Base-by-base conservation (phyloP, 1,140 invertebrate species). In the Tenebrio molitor region DNA sequence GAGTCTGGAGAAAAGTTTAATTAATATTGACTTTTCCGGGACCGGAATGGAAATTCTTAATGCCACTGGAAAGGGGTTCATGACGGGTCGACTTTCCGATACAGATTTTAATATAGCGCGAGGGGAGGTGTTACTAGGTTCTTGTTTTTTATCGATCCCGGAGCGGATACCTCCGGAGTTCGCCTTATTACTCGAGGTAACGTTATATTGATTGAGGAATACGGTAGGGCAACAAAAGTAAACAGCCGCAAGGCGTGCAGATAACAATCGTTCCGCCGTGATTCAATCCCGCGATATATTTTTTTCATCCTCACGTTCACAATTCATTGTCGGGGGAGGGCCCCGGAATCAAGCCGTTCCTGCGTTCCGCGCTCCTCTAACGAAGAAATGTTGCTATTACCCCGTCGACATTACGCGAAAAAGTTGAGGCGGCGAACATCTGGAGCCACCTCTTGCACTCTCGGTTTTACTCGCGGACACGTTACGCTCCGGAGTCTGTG, bases 381-480 rank as follows among this genome's bases (percentile, higher is more conserved):
- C 34, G 39, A 39, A 41, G 63, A 65, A 65, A 21, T 65, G 63
- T 39, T 8, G 33, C 12, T 36, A 19, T 36, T 39, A 34, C 17
- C 16, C 34, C 16, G 39, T 65, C 63, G 29, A 36, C 39, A 39
- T 65, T 39, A 41, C 17, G 39, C 39, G 63, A 65, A 65, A 41
- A 36, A 65, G 33, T 36, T 65, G 63, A 41, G 34, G 14, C 34
- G 39, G 34, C 17, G 34, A 39, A 41, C 17, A 63, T 65, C 17
- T 65, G 42, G 50, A 53, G 25, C 50, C 42, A 14, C 44, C 42
- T 14, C 14, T 58, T 21, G 25, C 50, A 70, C 68, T 62, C 68
- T 70, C 62, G 62, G 68, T 70, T 70, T 69, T 69, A 69, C 68
- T 62, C 62, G 42, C 68, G 58, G 62, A 70, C 68, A 58, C 68